Conservation (phyloP, 2,113 vertebrate species). For the Crotalus tigris region DNA sequence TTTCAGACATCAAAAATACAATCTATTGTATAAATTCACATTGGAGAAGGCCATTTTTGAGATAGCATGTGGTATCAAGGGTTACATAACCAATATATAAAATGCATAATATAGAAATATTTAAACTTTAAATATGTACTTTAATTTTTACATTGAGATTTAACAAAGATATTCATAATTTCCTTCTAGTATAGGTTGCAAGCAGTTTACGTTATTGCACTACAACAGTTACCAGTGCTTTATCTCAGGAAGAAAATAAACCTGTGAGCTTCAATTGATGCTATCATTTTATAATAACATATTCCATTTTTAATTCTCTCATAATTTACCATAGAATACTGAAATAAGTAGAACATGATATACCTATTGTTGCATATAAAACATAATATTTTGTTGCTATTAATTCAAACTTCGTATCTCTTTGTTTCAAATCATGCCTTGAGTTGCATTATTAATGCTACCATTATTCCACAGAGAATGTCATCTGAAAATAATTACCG, state of each 20-base stretch:
- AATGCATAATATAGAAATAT: background rate
- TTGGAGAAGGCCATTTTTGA: background rate
- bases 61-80: background rate
- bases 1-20: background rate
- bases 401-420: conserved; percentile 14
- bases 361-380: background rate
- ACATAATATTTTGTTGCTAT: conserved; percentile 1
- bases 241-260: background rate
- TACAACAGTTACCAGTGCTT: background rate
- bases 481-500: background rate
- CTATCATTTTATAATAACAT: background rate
- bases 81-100: background rate
- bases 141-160: background rate
- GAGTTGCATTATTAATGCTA: background rate
- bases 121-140: background rate
- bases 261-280: background rate
- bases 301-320: background rate
- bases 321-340: background rate
- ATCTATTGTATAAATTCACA: background rate
- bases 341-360: background rate
- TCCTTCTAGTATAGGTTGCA: background rate
- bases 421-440: background rate
- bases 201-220: background rate
- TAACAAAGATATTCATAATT: background rate
- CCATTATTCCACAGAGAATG: background rate